These are phyloP conservation scores for Scaptomyza tumidula DNA, from an alignment of 2,888 invertebrate genomes.

Conservation along the genomic window DNA sequence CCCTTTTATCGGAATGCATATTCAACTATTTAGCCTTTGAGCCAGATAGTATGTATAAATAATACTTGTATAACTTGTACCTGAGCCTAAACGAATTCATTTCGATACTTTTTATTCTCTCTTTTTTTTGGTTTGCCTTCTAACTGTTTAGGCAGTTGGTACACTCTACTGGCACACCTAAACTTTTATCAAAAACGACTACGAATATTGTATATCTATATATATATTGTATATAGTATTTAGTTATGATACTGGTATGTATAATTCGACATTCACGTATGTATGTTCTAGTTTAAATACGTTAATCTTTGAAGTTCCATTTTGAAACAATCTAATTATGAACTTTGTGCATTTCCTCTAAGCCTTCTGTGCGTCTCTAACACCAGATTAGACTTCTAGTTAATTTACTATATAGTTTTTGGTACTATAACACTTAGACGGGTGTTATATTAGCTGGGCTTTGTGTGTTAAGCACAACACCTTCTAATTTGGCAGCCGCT, in stretches of 20 bases:
- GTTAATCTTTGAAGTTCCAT: conserved; percentile 6
- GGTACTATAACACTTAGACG: conserved; percentile 53
- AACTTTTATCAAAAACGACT: conserved; percentile 57
- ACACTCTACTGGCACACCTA: conserved; percentile 46
- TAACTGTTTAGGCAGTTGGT: conserved; percentile 21
- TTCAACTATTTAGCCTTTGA: conserved; percentile 22
- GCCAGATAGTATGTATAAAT: conserved; percentile 31
- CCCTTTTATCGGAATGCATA: conserved; percentile 29
- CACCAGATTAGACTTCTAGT: conserved; percentile 12
- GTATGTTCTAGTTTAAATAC: background rate
- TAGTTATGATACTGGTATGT: conserved; percentile 53
- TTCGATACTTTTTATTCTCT: background rate
- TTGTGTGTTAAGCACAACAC: conserved; percentile 36
- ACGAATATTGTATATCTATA: conserved; percentile 45
- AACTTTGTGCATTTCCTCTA: conserved; percentile 46
- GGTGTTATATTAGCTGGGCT: conserved; percentile 74
- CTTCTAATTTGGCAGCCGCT: conserved; percentile 59
- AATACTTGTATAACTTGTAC: conserved; percentile 68
- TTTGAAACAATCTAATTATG: conserved; percentile 12
- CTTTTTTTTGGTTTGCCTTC: conserved; percentile 4
- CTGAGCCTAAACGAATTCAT: conserved; percentile 51
- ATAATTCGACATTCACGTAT: conserved; percentile 31
- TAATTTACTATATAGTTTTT: conserved; percentile 18
- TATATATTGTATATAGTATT: conserved; percentile 17
- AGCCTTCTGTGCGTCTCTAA: conserved; percentile 15